Conservation (phyloP, 2,113 vertebrate genomes). For the Dromas ardeola region DNA sequence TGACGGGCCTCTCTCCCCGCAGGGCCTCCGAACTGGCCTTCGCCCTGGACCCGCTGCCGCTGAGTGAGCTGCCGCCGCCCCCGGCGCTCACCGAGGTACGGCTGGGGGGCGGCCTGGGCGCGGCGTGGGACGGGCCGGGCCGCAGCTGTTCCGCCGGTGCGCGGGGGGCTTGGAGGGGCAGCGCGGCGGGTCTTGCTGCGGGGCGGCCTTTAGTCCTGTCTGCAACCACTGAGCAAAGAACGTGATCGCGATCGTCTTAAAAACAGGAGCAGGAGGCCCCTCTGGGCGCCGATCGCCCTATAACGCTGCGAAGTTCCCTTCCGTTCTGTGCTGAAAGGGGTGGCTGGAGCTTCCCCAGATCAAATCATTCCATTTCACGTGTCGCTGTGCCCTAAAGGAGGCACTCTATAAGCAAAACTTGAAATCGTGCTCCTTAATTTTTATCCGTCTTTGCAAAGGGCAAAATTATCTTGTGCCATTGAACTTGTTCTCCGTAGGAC, state of each 20-base stretch:
- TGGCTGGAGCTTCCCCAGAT: background rate
- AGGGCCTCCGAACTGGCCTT: slow-evolving; percentile 96
- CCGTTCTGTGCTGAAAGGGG: fast-evolving
- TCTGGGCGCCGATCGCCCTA: fast-evolving
- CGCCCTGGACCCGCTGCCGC: slow-evolving; percentile 84
- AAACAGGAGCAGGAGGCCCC: fast-evolving
- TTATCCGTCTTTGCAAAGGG: background rate
- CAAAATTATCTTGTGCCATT: background rate
- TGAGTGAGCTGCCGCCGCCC: slow-evolving; percentile 83
- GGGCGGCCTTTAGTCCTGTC: fast-evolving
- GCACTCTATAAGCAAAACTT: background rate
- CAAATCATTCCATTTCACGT: fast-evolving
- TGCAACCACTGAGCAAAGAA: fast-evolving
- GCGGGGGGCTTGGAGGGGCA: background rate
- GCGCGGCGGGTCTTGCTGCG: background rate
- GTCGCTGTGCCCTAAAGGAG: background rate
- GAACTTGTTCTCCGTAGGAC: background rate
- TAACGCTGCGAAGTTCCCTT: background rate
- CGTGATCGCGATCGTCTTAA: fast-evolving
- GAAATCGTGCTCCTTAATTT: fast-evolving
- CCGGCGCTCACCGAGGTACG: slow-evolving; percentile 86
- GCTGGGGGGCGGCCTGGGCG: background rate
- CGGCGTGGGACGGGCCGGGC: background rate
- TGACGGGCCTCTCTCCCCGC: background rate
- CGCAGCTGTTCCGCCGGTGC: background rate